phyloP scores from a whole-genome alignment of 2,797 vertebrate species.

The Tenualosa ilisha region DNA sequence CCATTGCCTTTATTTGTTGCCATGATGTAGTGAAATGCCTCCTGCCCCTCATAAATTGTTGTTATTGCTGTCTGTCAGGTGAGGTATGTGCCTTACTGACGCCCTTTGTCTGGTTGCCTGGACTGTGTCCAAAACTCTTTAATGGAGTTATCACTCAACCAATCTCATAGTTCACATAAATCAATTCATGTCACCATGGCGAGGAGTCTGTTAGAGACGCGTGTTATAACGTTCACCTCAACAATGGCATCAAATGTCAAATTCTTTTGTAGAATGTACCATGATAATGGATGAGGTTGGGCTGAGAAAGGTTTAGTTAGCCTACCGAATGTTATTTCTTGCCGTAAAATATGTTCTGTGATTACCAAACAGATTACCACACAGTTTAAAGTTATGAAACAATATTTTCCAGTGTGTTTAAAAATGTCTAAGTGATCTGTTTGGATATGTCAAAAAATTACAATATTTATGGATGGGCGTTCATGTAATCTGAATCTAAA shows the following conservation, averaged over 20 bases:
- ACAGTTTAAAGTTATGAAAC: background rate
- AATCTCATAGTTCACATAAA: constrained; percentile 44
- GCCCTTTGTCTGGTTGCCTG: constrained; percentile 19
- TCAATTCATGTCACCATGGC: constrained; percentile 19
- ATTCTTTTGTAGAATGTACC: background rate
- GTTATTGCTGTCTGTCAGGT: constrained; percentile 12
- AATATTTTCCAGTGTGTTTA: background rate
- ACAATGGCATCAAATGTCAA: background rate
- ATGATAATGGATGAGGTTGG: background rate
- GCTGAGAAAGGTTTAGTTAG: background rate
- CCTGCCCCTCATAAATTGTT: background rate
- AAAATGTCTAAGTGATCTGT: background rate
- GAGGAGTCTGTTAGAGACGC: background rate
- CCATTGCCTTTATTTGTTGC: background rate
- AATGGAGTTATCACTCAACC: constrained; percentile 35
- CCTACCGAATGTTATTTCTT: background rate
- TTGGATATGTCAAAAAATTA: background rate
- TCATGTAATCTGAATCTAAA: background rate
- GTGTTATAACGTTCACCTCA: background rate
- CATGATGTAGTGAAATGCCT: background rate
- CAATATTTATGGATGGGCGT: too few relatives aligned
- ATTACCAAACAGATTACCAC: too few relatives aligned
- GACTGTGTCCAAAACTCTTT: constrained; percentile 23
- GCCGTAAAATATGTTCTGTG: background rate
- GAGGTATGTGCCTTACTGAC: background rate